Conservation (phyloP, 2,113 vertebrate species). For the Haemorhous mexicanus region DNA sequence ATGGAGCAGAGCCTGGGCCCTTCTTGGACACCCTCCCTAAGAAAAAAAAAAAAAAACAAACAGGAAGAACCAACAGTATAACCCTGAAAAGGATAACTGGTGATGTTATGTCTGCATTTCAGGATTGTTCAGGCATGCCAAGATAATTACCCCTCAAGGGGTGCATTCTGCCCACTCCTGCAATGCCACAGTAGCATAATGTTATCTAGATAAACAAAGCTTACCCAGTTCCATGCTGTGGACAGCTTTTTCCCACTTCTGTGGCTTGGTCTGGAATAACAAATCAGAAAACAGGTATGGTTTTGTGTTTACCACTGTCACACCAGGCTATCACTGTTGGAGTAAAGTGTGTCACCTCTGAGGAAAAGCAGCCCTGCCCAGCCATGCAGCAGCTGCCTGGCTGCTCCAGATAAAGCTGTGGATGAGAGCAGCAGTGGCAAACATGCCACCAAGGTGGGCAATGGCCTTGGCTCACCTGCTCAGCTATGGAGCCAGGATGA, state of each 20-base stretch:
- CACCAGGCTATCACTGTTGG: rapidly evolving
- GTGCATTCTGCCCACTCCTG: background rate
- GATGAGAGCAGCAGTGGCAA: background rate
- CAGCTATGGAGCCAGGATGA: background rate
- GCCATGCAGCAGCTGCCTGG: background rate
- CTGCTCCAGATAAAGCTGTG: background rate
- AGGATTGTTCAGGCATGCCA: background rate
- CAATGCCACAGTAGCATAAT: background rate
- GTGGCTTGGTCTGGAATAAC: background rate
- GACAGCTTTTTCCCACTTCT: background rate
- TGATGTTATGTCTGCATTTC: background rate
- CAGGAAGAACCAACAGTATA: background rate
- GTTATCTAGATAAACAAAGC: background rate
- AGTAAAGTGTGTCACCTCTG: background rate
- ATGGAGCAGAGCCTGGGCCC: background rate
- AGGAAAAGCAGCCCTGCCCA: background rate
- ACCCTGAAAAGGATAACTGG: background rate
- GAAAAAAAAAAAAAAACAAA: background rate
- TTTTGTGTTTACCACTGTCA: background rate
- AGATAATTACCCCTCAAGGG: background rate
- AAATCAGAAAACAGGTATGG: background rate
- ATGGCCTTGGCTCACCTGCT: background rate
- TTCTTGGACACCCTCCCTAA: background rate
- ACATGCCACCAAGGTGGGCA: background rate
- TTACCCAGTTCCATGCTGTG: background rate